A percentile compares a stretch with the other conserved stretches of the same genome.
phyloP scores from a whole-genome alignment of 1,140 invertebrate genomes.

The Scaptomyza graminum region DNA sequence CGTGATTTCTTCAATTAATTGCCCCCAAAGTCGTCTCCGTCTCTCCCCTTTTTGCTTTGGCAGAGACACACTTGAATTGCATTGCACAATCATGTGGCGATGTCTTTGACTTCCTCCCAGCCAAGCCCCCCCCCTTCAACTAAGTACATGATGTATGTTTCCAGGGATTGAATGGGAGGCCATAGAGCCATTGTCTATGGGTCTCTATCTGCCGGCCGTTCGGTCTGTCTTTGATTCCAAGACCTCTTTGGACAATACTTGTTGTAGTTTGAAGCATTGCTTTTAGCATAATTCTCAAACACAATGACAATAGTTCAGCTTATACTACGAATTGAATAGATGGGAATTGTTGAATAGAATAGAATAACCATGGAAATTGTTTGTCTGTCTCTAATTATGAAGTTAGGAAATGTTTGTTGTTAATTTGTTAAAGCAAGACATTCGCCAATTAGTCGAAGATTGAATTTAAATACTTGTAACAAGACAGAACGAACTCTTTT shows the following conservation, averaged over 20 bases:
- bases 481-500: no score
- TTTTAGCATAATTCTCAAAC: constrained; percentile 50
- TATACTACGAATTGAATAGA: constrained; percentile 19
- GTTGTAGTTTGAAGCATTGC: constrained; percentile 12
- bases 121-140: not conserved
- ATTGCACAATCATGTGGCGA: constrained; percentile 64
- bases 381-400: constrained; percentile 30
- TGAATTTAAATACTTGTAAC: not conserved
- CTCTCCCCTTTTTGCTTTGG: not conserved
- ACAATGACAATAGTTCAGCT: constrained; percentile 44
- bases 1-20: constrained; percentile 82
- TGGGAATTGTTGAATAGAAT: constrained; percentile 13
- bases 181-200: constrained; percentile 18
- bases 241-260: constrained; percentile 40
- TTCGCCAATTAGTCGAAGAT: constrained; percentile 26
- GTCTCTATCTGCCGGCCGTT: not conserved
- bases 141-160: constrained; percentile 35
- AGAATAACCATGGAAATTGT: constrained; percentile 22
- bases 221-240: constrained; percentile 2
- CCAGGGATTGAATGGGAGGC: not conserved
- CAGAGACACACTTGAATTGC: constrained; percentile 26
- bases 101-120: constrained; percentile 5
- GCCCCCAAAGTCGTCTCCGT: constrained; percentile 38
- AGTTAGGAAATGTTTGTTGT: constrained; percentile 34
- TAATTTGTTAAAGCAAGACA: constrained; percentile 6